Evolutionary conservation across 1,140 invertebrate species (phyloP).

Genomic region (Muscidifurax raptorellus): DNA sequence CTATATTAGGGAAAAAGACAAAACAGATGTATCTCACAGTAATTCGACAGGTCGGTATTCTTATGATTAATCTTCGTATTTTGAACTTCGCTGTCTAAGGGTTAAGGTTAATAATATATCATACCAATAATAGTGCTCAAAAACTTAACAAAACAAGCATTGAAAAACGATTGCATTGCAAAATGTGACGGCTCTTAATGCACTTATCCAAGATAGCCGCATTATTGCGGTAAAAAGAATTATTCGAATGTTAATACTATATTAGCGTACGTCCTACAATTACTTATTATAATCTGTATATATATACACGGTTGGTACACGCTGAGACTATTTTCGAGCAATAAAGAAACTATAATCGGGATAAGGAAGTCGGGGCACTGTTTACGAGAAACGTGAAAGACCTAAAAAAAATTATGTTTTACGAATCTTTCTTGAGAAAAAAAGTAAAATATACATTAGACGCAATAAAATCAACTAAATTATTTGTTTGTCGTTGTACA

Average conservation of each 20-base stretch:
- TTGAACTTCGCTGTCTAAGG: conserved; percentile 2
- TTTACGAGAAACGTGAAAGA: conserved; percentile 31
- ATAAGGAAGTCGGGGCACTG: conserved; percentile 6
- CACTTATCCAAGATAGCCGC: conserved; percentile 11
- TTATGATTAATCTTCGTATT: conserved; percentile 22
- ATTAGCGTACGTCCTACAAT: conserved; percentile 53
- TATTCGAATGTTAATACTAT: conserved; percentile 57
- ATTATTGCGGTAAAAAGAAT: conserved; percentile 3
- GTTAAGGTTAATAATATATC: conserved; percentile 36
- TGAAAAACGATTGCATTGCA: conserved; percentile 55
- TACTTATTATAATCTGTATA: conserved; percentile 56
- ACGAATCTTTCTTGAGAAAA: conserved; percentile 1
- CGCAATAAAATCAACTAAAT: conserved; percentile 17
- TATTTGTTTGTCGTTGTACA: conserved; percentile 13
- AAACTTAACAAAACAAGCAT: conserved; percentile 67
- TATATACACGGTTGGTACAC: conserved; percentile 58
- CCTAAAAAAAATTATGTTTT: conserved; percentile 24
- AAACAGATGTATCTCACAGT: conserved; percentile 25
- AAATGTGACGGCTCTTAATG: conserved; percentile 46
- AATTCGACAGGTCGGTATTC: conserved; percentile 31
- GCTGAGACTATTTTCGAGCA: conserved; percentile 50
- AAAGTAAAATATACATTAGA: neutral
- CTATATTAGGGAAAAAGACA: conserved; percentile 42
- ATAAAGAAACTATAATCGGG: conserved; percentile 21
- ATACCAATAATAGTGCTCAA: conserved; percentile 57